phyloP scores from a whole-genome alignment of 2,113 vertebrate genomes.

The Oreotrochilus melanogaster region DNA sequence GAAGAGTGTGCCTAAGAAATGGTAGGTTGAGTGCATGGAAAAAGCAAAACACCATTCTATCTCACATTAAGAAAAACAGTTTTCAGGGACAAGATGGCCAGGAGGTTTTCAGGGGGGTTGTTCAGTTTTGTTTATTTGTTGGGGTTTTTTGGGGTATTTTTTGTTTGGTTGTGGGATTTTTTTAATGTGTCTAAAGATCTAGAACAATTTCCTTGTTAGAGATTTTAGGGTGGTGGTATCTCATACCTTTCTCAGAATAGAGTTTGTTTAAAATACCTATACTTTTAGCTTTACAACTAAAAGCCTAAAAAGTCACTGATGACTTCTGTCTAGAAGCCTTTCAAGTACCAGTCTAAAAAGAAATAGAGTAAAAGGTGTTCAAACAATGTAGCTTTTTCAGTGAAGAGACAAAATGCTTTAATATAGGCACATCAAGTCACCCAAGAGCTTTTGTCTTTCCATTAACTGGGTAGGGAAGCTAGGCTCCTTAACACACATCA shows the following conservation, averaged over 20 bases:
- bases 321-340: not conserved
- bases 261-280: not conserved
- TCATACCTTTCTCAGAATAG: not conserved
- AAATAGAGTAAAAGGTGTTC: not conserved
- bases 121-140: no score
- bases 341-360: not conserved
- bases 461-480: not conserved
- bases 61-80: not conserved
- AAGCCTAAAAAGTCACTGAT: not conserved
- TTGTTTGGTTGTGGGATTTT: not conserved
- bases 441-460: not conserved
- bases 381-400: not conserved
- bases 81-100: not conserved
- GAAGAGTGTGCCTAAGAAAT: not conserved
- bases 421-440: not conserved
- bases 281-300: not conserved
- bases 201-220: not conserved
- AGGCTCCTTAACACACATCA: not conserved
- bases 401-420: not conserved
- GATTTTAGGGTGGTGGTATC: not conserved
- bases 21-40: not conserved
- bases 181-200: not conserved
- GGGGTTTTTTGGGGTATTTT: no score
- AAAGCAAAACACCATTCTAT: not conserved
- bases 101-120: not conserved